Base-by-base conservation (phyloP, 64 coral and sea anemone species). In the Pachyseris speciosa region DNA sequence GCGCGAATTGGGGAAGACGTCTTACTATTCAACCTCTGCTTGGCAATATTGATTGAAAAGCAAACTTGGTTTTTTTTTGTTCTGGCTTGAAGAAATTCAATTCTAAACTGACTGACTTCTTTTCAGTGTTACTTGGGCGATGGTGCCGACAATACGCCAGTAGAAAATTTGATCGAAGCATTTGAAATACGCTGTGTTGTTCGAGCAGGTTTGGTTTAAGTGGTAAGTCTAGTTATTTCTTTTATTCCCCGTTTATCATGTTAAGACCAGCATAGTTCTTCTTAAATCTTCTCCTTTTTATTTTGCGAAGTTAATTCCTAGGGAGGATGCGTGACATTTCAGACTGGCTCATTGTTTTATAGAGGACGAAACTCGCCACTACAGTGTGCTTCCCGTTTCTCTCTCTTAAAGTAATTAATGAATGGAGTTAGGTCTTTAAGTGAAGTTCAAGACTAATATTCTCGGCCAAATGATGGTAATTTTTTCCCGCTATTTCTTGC, bases 131-230 rank as follows among this genome's bases (percentile, higher is more conserved):
- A 17, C 33, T 61, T 24, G 33, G 77, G 77, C 53, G 51, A 81
- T 81, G 77, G 9, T 61, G 20, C 37, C 53, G 27, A 12, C 20
- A 58, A 61, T 40, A 4, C 31, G 12, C 10, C 41, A 9, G 17
- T 61, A 81, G 77, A 63, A 61, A 61, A 40, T 15, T 61, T 38
- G 9, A 9, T 37, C 25, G 51, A 63, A 71, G 64, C 38, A 38
- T 81, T 81, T 81, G 77, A 81, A 81, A 61, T 81, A 81, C 51
- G 77, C 77, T 81, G 52, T 34, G 52, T 61, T 38, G 13, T 59
- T 29, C 3, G 22, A 20, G 34, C 32, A 17, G 22, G 55, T n/a
- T 17, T 22, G 22, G 26, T 47, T 51, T 43, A 50, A 32, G 60
- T 9, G 48, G 77, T 81, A 63, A 61, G 77, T 81, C 20, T 39